Percentiles rank a stretch among this genome's conserved stretches.
phyloP scores from a whole-genome alignment of 2,888 invertebrate species.

The Chorisops tibialis region DNA sequence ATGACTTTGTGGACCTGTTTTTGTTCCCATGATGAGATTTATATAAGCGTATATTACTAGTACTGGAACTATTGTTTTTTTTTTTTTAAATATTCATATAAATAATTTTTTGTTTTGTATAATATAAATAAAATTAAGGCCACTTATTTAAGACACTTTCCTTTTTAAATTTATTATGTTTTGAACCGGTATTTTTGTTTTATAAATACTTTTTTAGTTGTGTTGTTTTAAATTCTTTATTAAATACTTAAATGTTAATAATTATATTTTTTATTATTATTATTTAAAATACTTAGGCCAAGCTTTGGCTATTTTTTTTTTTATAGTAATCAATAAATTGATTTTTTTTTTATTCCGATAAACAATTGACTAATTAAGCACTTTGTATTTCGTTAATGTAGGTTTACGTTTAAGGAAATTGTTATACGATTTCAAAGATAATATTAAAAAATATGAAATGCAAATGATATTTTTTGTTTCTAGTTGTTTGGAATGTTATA shows the following conservation, averaged over 20 bases:
- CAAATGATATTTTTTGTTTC: not conserved
- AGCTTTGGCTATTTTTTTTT: constrained; percentile 24
- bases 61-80: not conserved
- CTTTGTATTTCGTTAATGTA: constrained; percentile 17
- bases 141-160: constrained; percentile 34
- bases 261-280: not conserved
- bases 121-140: constrained; percentile 27
- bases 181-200: not conserved
- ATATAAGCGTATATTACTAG: constrained; percentile 8
- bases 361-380: constrained; percentile 31
- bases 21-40: constrained; percentile 33
- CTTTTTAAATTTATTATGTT: constrained; percentile 12
- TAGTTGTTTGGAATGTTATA: constrained; percentile 7
- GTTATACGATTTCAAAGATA: too few species aligned
- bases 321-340: not conserved
- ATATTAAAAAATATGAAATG: too few species aligned
- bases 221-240: too few species aligned
- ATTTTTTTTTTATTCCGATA: not conserved
- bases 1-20: constrained; percentile 31
- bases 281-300: constrained; percentile 25
- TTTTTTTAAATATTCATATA: not conserved
- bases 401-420: constrained; percentile 4
- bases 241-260: too few species aligned
- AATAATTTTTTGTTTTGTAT: not conserved
- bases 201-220: too few species aligned